Percentiles rank a stretch among this genome's conserved stretches.
Evolutionary conservation across 2,888 invertebrate species (phyloP).

Genomic region (Pemphredon lugubris): DNA sequence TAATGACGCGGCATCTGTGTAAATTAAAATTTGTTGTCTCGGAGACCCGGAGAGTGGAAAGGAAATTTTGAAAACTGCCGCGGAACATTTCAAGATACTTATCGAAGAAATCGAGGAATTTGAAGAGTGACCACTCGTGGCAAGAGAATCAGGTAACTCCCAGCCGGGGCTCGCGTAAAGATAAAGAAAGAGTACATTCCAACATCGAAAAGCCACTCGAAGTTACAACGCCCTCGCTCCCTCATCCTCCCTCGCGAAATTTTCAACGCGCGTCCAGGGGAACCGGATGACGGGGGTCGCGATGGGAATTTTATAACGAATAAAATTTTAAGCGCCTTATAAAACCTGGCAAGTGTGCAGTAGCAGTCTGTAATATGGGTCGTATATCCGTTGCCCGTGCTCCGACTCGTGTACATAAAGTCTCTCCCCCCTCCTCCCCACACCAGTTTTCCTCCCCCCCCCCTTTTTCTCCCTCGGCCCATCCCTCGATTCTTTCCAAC

Average conservation of each 20-base stretch:
- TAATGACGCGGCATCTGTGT: too few relatives aligned
- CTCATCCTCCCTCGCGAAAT: slow-evolving; percentile 40
- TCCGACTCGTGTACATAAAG: slow-evolving; percentile 65
- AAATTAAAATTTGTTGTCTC: too few relatives aligned
- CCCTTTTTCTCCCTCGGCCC: too few relatives aligned
- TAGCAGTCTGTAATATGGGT: slow-evolving; percentile 72
- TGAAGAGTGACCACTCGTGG: too few relatives aligned
- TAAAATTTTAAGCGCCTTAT: slow-evolving; percentile 77
- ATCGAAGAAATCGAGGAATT: too few relatives aligned
- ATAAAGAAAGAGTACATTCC: not conserved
- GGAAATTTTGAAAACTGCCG: too few relatives aligned
- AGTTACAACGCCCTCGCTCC: slow-evolving; percentile 14
- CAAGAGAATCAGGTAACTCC: not conserved
- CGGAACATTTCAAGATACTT: too few relatives aligned
- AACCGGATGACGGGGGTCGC: slow-evolving; percentile 27
- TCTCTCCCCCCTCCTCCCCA: slow-evolving; percentile 40
- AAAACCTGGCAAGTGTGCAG: slow-evolving; percentile 73
- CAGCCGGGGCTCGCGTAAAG: not conserved
- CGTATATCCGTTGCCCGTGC: slow-evolving; percentile 67
- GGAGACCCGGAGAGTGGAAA: too few relatives aligned
- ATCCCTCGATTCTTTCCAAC: slow-evolving; percentile 6
- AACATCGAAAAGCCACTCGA: slow-evolving; percentile 14
- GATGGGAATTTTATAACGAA: slow-evolving; percentile 74
- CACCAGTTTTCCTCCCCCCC: not conserved
- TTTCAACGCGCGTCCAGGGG: slow-evolving; percentile 33